Evolutionary conservation across 2,797 vertebrate species (phyloP).

Genomic region (Intellagama lesueurii): DNA sequence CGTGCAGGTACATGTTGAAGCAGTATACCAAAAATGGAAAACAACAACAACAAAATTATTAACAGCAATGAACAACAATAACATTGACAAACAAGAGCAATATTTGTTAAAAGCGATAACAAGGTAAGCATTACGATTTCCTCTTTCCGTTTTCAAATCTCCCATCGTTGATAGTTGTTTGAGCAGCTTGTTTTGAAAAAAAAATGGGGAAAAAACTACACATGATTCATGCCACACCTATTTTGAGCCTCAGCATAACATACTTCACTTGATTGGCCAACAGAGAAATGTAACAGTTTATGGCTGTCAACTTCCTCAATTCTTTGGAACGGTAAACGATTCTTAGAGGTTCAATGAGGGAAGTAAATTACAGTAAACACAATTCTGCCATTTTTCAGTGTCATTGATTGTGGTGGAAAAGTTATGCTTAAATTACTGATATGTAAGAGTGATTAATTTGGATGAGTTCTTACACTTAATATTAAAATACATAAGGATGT

Average conservation of each 20-base stretch:
- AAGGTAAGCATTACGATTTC: neutral
- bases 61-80: neutral
- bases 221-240: neutral
- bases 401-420: neutral
- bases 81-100: neutral
- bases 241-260: neutral
- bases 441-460: neutral
- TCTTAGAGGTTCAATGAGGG: neutral
- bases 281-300: neutral
- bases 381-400: neutral
- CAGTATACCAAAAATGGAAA: neutral
- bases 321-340: neutral
- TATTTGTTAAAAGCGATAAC: neutral
- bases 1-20: neutral
- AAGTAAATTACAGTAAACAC: neutral
- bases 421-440: neutral
- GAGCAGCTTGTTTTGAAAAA: neutral
- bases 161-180: neutral
- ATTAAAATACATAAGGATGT: neutral
- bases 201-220: neutral
- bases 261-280: slow-evolving; percentile 12
- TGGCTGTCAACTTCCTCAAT: slow-evolving; percentile 9
- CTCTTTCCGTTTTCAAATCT: neutral
- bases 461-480: neutral
- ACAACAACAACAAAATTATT: neutral